Evolutionary conservation across 2,797 vertebrate species (phyloP).

Genomic region (Trachurus trachurus): DNA sequence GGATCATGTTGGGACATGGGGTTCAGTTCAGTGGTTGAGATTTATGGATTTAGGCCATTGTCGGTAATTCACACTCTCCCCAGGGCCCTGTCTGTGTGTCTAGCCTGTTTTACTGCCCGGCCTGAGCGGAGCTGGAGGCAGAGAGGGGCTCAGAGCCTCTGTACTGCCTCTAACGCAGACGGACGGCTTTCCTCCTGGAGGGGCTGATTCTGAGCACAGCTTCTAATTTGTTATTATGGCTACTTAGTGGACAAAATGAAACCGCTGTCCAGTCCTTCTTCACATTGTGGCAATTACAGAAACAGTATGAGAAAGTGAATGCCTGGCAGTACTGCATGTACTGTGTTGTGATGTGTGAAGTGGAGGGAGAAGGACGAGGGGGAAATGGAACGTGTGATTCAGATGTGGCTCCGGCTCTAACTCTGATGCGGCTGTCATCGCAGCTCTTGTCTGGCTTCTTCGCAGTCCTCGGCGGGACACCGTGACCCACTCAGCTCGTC

Average conservation of each 20-base stretch:
- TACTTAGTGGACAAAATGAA: neutral
- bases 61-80: constrained; percentile 38
- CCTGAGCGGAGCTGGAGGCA: constrained; percentile 59
- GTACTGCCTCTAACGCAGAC: constrained; percentile 46
- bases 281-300: constrained; percentile 16
- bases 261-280: constrained; percentile 4
- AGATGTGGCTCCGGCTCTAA: neutral
- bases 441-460: constrained; percentile 1
- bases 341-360: neutral
- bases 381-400: constrained; percentile 12
- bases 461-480: constrained; percentile 17
- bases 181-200: constrained; percentile 21
- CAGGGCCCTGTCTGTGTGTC: constrained; percentile 56
- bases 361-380: neutral
- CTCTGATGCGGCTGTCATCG: neutral
- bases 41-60: constrained; percentile 56
- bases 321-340: neutral
- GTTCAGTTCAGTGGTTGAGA: constrained; percentile 32
- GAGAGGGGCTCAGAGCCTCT: constrained; percentile 47
- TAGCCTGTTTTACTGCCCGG: constrained; percentile 50
- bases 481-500: constrained; percentile 16
- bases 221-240: constrained; percentile 28
- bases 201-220: constrained; percentile 38
- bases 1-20: constrained; percentile 43
- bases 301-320: constrained; percentile 9